Base-by-base conservation (phyloP, 1,140 invertebrate species). In the Heliconius hewitsoni region DNA sequence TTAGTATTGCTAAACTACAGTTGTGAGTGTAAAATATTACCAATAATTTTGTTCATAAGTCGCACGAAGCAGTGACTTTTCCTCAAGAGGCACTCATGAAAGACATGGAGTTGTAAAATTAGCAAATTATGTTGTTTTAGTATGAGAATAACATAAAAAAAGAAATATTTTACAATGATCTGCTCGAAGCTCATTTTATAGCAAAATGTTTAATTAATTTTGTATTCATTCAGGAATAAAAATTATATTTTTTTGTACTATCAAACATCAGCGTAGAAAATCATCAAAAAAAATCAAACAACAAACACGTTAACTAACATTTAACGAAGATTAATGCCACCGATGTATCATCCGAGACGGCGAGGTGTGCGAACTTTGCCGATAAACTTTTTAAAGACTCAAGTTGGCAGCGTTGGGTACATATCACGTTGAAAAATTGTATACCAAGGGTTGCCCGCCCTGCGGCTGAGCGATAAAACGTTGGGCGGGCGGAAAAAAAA, bases 361-460 rank as follows among this genome's bases (percentile, higher is more conserved):
- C 82, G 87, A 89, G 89, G 89, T 90, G 88, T 87, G 89, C 90
- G 79, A 91, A 91, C 83, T 92, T 92, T 81, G 80, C 81, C 84
- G 92, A 92, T 93, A 92, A 93, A 93, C 90, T 93, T 93, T 90
- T 93, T 93, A 93, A 93, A 93, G 90, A 93, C 92, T 93, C 89
- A 89, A 92, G 85, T 91, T 87, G 84, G 86, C 50, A 52, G 16
- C 18, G 50, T 52, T 52, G 18, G 50, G 50, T 52, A 85, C 89
- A 93, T 93, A 92, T 93, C 90, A 87, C 82, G 81, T 85, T 93
- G 92, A 93, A 93, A 93, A 93, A 93, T 93, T 92, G 90, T 93
- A 87, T 93, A 92, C 88, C 90, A 88, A 89, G 87, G 87, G 87
- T 85, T 86, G 84, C 71, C 75, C 80, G 86, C 87, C 90, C 92